Conservation (phyloP, 2,797 vertebrate genomes). For the Petrocephalus schoutedeni region DNA sequence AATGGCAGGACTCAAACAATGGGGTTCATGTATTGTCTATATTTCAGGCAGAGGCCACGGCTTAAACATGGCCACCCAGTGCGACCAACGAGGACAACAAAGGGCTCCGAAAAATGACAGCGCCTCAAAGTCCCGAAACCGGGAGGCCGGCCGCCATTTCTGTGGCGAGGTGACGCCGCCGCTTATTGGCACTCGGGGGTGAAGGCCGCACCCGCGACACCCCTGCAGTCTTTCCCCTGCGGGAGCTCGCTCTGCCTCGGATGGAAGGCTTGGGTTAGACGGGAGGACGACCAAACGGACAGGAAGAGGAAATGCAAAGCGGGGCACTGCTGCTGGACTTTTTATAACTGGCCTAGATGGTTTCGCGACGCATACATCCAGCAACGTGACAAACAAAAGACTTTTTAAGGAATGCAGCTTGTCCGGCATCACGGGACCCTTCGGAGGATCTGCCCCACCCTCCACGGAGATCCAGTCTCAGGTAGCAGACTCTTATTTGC, state of each 20-base stretch:
- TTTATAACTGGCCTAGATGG: neutral
- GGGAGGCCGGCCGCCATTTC: neutral
- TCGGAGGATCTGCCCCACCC: neutral
- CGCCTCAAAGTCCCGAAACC: too few species aligned
- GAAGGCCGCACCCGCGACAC: neutral
- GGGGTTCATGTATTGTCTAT: neutral
- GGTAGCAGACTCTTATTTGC: neutral
- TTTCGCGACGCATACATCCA: neutral
- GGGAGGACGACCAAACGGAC: neutral
- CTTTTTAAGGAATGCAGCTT: neutral
- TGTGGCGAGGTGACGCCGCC: neutral
- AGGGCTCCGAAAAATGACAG: neutral
- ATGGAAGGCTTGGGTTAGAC: neutral
- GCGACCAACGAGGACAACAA: neutral
- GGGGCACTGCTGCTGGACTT: neutral
- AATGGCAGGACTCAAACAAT: neutral
- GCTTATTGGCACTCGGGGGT: neutral
- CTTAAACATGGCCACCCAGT: neutral
- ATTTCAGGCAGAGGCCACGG: neutral
- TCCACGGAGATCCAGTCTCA: neutral
- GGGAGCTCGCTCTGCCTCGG: neutral
- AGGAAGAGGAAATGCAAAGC: neutral
- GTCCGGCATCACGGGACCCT: neutral
- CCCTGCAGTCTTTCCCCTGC: neutral
- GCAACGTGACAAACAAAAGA: neutral